Evolutionary conservation across 2,113 vertebrate species (phyloP).

Genomic region (Oceanodroma tethys): DNA sequence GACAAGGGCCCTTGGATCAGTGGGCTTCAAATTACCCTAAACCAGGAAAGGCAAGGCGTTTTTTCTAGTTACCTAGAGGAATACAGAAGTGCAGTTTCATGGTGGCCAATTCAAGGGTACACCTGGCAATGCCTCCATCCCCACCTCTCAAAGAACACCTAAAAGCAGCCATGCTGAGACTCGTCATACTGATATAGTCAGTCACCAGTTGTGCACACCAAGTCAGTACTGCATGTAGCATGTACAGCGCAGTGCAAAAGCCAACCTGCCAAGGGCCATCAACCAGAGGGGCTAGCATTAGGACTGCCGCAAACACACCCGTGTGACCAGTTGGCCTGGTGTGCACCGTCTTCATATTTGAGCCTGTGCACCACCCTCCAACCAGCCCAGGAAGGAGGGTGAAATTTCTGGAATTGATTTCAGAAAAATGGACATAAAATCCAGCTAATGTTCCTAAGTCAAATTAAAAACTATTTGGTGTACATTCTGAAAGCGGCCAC

Average conservation of each 20-base stretch:
- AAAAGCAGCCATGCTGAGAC: background rate
- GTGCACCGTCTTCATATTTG: fast-evolving
- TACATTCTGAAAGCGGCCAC: background rate
- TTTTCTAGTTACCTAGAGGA: background rate
- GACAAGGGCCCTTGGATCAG: background rate
- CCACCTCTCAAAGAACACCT: background rate
- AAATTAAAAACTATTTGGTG: background rate
- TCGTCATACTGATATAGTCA: fast-evolving
- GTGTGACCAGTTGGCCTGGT: fast-evolving
- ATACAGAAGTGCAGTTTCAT: fast-evolving
- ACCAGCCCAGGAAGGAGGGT: background rate
- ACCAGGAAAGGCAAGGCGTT: background rate
- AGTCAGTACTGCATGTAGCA: fast-evolving
- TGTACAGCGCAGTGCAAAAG: fast-evolving
- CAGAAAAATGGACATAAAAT: background rate
- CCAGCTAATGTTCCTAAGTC: background rate
- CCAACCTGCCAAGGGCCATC: fast-evolving
- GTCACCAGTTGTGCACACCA: fast-evolving
- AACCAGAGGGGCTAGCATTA: background rate
- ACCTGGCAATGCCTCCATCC: background rate
- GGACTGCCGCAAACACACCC: fast-evolving
- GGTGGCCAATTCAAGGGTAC: background rate
- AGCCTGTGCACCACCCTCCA: background rate
- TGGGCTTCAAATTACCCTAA: background rate
- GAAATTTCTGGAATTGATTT: background rate